A percentile compares a stretch with the other conserved stretches of the same genome.
Conservation (phyloP, 2,888 invertebrate species). For the Aelia acuminata region DNA sequence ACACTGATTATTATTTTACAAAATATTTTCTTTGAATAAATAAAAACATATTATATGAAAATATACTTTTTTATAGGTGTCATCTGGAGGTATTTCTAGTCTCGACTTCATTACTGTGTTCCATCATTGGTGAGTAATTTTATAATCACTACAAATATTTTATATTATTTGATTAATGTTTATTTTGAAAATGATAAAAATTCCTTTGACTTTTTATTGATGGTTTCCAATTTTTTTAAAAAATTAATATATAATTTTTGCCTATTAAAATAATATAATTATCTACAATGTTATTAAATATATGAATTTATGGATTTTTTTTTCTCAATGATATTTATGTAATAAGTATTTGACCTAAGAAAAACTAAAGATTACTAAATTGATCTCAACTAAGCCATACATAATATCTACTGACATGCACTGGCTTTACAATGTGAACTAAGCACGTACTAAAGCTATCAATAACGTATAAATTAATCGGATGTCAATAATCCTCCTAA, state of each 20-base stretch:
- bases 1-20: neutral
- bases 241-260: no score
- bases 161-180: no score
- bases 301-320: neutral
- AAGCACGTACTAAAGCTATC: constrained; percentile 4
- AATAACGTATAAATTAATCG: neutral
- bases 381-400: neutral
- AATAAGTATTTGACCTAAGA: neutral
- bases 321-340: neutral
- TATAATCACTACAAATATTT: neutral
- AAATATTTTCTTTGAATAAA: neutral
- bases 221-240: no score
- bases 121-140: neutral
- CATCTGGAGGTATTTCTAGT: no score
- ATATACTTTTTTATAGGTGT: neutral
- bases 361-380: neutral
- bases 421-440: neutral
- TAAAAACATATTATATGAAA: neutral
- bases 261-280: no score
- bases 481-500: neutral
- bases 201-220: no score
- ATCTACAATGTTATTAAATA: no score
- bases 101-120: neutral
- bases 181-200: no score
- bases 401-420: neutral